Evolutionary conservation across 2,113 vertebrate genomes (phyloP), one percentile per base, ranked within the genome.

Genomic region (Stomatorhinus ivindoensis): DNA sequence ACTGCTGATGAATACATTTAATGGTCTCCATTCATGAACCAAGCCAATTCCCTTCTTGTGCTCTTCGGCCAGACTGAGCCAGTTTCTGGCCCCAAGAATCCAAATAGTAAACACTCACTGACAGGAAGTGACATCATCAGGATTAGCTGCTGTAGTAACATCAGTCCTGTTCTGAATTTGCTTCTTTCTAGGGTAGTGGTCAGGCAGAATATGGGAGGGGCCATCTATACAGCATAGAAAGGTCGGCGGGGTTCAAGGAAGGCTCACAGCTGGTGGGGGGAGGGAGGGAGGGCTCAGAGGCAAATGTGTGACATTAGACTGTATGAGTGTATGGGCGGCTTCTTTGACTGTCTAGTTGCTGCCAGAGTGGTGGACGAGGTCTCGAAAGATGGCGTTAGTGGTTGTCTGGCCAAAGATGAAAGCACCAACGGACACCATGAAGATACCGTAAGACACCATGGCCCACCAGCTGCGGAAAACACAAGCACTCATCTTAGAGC

Each of bases 351-450:
- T 19, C 0, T 69, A 48, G 86, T n/a, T 51, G 65, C 51, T n/a
- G n/a, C 89, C 13, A 39, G 91, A 35, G 7, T 89, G 69, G 89
- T 90, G 35, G 39, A 93, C 86, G 91, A 93, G 19, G 86, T 92
- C 92, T n/a, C 85, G 89, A 89, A 90, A 97, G 93, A 97, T 95
- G 85, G 97, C 96, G 0, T 96, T 97, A 89, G 96, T 95, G 84
- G 97, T 97, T 13, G 96, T 97, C 92, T 97, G 97, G 89, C 97
- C 97, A 0, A 97, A 97, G 95, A 97, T 96, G 94, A 97, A 97
- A 9, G 95, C 94, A 92, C 97, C 97, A 0, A 97, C 91, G 2
- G 96, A 96, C 88, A 97, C 96, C 96, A 97, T 96, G 92, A 96
- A 92, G 55, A 96, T 93, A 17, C 97, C 97, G 0, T 97, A 97